A percentile compares a stretch with the other conserved stretches of the same genome.
Conservation (phyloP, 2,113 vertebrate genomes). For the Leuciscus idus region DNA sequence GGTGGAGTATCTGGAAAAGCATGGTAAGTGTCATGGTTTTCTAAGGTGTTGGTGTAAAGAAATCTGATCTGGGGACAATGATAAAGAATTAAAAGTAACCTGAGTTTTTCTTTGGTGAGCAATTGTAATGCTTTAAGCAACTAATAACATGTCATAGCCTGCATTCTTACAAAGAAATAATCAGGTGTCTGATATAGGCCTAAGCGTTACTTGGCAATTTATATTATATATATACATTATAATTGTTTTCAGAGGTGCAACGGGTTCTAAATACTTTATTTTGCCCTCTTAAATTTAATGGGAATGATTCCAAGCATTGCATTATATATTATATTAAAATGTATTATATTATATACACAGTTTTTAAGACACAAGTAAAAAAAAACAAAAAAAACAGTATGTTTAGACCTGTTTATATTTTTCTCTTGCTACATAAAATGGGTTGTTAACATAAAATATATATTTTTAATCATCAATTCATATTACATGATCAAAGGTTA, state of each 20-base stretch:
- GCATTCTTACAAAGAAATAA: not conserved
- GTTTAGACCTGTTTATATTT: too few relatives aligned
- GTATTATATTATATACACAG: too few relatives aligned
- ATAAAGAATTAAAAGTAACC: constrained; percentile 39
- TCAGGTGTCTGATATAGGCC: not conserved
- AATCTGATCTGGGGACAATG: constrained; percentile 18
- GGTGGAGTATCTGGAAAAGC: constrained; percentile 81
- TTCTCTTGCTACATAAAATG: too few relatives aligned
- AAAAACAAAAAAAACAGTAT: too few relatives aligned
- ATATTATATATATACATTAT: not conserved
- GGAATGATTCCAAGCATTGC: not conserved
- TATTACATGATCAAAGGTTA: too few relatives aligned
- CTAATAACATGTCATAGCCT: not conserved
- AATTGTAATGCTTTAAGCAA: not conserved
- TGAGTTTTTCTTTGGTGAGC: not conserved
- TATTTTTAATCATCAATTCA: too few relatives aligned
- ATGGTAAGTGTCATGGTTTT: constrained; percentile 75
- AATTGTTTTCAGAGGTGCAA: not conserved
- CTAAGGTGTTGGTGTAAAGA: not conserved
- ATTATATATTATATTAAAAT: too few relatives aligned
- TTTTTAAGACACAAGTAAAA: too few relatives aligned
- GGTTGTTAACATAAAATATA: too few relatives aligned
- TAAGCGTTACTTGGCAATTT: not conserved
- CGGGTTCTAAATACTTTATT: not conserved
- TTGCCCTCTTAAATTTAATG: not conserved